Base-by-base conservation (phyloP, 2,113 vertebrate species). In the Megalops atlanticus region DNA sequence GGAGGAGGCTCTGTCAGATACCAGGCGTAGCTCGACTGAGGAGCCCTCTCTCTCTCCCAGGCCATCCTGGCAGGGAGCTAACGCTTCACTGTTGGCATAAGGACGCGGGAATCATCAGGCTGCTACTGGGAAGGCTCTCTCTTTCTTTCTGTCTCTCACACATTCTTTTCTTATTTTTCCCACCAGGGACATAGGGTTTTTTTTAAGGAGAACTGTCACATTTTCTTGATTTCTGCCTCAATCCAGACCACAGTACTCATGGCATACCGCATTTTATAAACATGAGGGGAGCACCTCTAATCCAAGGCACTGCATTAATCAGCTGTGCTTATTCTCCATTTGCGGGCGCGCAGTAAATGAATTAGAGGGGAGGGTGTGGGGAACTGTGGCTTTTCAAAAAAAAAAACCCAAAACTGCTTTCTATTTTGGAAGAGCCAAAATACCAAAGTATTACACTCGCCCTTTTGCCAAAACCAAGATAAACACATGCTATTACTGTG, bases 401-500 rank as follows among this genome's bases (percentile, higher is more conserved):
- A 40, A 80, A 27, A 68, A 31, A 72, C 92, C 88, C 91, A 73
- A 96, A 95, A 94, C 93, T 92, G 92, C 93, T 93, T 89, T 94
- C 94, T 95, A 94, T 95, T 95, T 94, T 93, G 94, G 93, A 93
- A 94, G 94, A 95, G 93, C 94, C 94, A 93, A 78, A 95, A 92
- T 92, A 94, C 94, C 94, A 93, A 95, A 93, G 92, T 93, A 86
- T 92, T 93, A 89, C 90, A 87, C 90, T 87, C 84, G 93, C 93
- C 92, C 80, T 82, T n/a, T 94, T 94, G 94, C 95, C 95, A 96
- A 96, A 87, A 95, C 95, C 95, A 96, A 96, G 94, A 96, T 96
- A 96, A 96, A 96, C 94, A 95, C 93, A 94, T 89, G 92, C 94
- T 94, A 94, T 96, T 95, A 94, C 94, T 94, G 93, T 90, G 92